These are phyloP conservation scores for Denticeps clupeoides DNA, from an alignment of 2,797 vertebrate genomes.

Conservation along the genomic window DNA sequence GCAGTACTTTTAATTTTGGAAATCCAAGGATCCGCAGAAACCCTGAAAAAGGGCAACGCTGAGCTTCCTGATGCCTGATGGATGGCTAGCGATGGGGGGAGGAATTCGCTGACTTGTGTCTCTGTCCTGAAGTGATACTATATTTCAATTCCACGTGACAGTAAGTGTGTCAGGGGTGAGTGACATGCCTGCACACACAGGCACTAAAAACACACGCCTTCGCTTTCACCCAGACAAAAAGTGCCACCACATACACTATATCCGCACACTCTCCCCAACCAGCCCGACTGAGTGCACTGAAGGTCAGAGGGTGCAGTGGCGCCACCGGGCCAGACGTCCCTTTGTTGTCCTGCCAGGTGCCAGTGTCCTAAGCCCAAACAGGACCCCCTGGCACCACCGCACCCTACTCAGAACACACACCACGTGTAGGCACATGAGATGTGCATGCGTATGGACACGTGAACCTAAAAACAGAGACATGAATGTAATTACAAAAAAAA, in stretches of 20 bases:
- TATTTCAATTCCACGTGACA: slow-evolving; percentile 7
- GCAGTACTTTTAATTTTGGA: no score
- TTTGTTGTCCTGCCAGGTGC: slow-evolving; percentile 18
- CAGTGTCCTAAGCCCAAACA: slow-evolving; percentile 9
- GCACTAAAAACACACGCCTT: background rate
- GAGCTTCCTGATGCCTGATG: slow-evolving; percentile 10
- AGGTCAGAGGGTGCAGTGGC: slow-evolving; percentile 10
- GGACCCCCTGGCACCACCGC: background rate
- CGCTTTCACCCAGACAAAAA: slow-evolving; percentile 1
- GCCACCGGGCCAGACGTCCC: background rate
- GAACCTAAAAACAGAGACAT: background rate
- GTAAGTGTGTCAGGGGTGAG: slow-evolving; percentile 5
- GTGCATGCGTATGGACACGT: background rate
- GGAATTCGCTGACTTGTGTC: slow-evolving; percentile 13
- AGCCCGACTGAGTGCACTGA: background rate
- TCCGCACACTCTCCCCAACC: background rate
- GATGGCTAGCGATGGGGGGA: slow-evolving; percentile 23
- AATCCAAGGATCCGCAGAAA: no score
- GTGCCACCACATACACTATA: background rate
- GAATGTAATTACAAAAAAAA: slow-evolving; percentile 3
- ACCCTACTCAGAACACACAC: background rate
- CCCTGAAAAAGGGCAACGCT: background rate
- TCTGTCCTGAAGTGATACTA: background rate
- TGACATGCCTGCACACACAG: slow-evolving; percentile 3
- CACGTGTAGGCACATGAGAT: no score